Base-by-base conservation (phyloP, 2,888 invertebrate species). In the Parnassius smintheus region DNA sequence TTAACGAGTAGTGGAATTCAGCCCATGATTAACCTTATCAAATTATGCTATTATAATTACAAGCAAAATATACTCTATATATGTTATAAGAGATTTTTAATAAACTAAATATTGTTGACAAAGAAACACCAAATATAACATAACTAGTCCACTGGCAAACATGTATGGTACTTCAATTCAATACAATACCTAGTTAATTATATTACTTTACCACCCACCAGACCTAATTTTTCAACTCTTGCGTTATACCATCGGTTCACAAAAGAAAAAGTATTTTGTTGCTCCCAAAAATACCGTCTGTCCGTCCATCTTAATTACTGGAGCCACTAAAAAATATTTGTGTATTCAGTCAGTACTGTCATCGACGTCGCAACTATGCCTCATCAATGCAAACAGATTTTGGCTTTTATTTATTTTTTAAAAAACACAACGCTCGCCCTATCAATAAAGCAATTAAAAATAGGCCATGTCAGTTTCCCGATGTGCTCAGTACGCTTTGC, bases 391-490 rank as follows among this genome's bases (percentile, higher is more conserved):
- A 63, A 77, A 82, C 82, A 82, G 76, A 80, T 74, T 79, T 79
- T 67, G 64, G 78, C 80, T 83, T 82, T 83, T 82, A 82, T 80
- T 80, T 81, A 81, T 81, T 82, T 78, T 73, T 69, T 18, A 64
- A 62, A 66, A 67, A 68, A 64, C 57, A 56, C 58, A 64, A 51
- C 59, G 66, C 59, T 68, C 67, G 56, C 59, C 70, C 69, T 66
- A 70, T 74, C 75, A 75, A 75, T 75, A 70, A 65, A 71, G 68
- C 74, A 72, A 76, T 76, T 75, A 71, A 75, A 74, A 71, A 77
- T 75, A 66, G 73, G 62, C 55, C 66, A 66, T 65, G 71, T 70
- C 70, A 71, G 60, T 68, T 64, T 59, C 51, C 56, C 58, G 44
- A 49, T 48, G 22, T 42, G n/a, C 50, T 60, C 56, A 51, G 13